Evolutionary conservation across 2,888 invertebrate genomes (phyloP).

Genomic region (Tipula vernalis): DNA sequence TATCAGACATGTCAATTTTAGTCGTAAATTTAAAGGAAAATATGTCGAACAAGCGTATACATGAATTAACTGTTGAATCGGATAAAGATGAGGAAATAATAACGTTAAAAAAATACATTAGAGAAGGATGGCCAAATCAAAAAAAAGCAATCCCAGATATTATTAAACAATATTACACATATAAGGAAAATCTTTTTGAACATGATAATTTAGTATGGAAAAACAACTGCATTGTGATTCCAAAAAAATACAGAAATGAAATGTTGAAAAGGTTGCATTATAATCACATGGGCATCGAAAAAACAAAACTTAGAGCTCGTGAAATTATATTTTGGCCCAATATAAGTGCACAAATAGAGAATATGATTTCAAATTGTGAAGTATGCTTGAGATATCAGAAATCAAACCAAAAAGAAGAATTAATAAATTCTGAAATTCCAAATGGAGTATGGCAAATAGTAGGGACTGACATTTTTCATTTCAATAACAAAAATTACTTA

Average conservation of each 20-base stretch:
- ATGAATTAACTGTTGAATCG: not conserved
- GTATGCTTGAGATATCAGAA: not conserved
- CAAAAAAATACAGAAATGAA: not conserved
- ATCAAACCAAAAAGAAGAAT: not conserved
- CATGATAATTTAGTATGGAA: constrained; percentile 15
- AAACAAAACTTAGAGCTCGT: not conserved
- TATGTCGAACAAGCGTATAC: not conserved
- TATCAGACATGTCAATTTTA: no score
- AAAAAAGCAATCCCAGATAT: constrained; percentile 13
- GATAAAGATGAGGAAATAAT: not conserved
- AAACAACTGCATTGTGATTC: not conserved
- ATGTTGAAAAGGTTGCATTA: not conserved
- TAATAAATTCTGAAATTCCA: not conserved
- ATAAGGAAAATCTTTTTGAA: constrained; percentile 13
- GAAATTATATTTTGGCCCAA: not conserved
- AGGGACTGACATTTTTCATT: constrained; percentile 13
- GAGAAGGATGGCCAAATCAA: constrained; percentile 15
- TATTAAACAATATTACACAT: constrained; percentile 9
- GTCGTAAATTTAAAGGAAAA: constrained; percentile 14
- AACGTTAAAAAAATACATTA: not conserved
- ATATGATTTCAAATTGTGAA: not conserved
- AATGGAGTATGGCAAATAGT: constrained; percentile 10
- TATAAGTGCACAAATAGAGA: not conserved
- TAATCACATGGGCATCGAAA: not conserved
- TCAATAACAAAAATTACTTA: not conserved